Evolutionary conservation across 2,113 vertebrate genomes (phyloP).

Genomic region (Nymphicus hollandicus): DNA sequence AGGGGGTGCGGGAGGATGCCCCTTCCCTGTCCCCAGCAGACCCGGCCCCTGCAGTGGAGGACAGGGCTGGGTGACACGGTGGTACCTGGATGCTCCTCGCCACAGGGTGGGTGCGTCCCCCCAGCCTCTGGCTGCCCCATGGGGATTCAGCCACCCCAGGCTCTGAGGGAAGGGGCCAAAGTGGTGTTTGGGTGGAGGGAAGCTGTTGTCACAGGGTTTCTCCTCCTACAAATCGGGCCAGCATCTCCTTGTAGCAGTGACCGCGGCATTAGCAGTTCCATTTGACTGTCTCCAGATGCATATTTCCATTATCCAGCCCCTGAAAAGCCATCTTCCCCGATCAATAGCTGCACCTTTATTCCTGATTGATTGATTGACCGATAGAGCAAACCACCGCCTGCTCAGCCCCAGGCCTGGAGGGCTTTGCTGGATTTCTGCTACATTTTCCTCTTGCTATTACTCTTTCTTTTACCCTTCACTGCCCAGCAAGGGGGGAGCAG

Average conservation of each 20-base stretch:
- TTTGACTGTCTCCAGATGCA: not conserved
- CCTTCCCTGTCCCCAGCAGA: not conserved
- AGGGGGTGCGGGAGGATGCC: not conserved
- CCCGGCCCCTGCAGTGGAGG: accelerated
- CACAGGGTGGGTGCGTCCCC: accelerated
- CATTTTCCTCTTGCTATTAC: accelerated
- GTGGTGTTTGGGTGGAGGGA: not conserved
- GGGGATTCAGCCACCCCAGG: not conserved
- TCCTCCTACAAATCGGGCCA: not conserved
- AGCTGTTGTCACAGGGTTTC: not conserved
- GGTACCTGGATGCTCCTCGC: accelerated
- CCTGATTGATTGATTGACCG: constrained; percentile 19
- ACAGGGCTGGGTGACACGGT: accelerated
- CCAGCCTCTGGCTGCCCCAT: accelerated
- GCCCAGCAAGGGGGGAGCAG: not conserved
- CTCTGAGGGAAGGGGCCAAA: not conserved
- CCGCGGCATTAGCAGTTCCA: not conserved
- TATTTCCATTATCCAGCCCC: not conserved
- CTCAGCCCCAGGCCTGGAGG: not conserved
- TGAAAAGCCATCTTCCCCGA: not conserved
- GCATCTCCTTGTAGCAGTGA: not conserved
- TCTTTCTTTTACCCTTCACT: not conserved
- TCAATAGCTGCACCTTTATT: not conserved
- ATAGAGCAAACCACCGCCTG: not conserved
- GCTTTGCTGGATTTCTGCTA: not conserved